Evolutionary conservation across 2,113 vertebrate genomes (phyloP).

Genomic region (Cavia porcellus): DNA sequence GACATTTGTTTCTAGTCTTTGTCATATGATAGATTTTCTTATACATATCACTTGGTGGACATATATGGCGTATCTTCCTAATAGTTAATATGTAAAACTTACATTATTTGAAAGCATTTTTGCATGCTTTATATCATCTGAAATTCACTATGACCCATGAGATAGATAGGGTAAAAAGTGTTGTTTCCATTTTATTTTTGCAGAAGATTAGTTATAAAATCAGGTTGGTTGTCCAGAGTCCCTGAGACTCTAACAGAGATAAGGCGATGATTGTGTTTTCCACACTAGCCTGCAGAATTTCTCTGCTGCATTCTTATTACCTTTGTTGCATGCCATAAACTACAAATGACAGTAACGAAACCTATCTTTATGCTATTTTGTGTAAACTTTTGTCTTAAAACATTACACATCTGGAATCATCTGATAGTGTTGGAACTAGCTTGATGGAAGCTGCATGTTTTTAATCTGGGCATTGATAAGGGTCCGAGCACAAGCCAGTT

Average conservation of each 20-base stretch:
- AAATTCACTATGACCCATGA: not conserved
- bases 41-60: not conserved
- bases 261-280: not conserved
- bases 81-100: slow-evolving; percentile 1
- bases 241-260: not conserved
- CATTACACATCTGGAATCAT: not conserved
- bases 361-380: not conserved
- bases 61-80: not conserved
- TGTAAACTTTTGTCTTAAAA: not conserved
- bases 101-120: not conserved
- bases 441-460: not conserved
- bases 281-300: not conserved
- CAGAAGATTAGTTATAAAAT: not conserved
- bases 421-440: not conserved
- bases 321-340: not conserved
- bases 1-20: not conserved
- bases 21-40: not conserved
- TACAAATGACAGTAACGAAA: not conserved
- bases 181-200: not conserved
- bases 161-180: not conserved
- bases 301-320: not conserved
- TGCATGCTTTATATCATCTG: not conserved
- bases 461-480: not conserved
- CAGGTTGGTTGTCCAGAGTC: not conserved
- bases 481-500: not conserved